phyloP scores from a whole-genome alignment of 2,888 invertebrate genomes.

The Tridacna crocea region DNA sequence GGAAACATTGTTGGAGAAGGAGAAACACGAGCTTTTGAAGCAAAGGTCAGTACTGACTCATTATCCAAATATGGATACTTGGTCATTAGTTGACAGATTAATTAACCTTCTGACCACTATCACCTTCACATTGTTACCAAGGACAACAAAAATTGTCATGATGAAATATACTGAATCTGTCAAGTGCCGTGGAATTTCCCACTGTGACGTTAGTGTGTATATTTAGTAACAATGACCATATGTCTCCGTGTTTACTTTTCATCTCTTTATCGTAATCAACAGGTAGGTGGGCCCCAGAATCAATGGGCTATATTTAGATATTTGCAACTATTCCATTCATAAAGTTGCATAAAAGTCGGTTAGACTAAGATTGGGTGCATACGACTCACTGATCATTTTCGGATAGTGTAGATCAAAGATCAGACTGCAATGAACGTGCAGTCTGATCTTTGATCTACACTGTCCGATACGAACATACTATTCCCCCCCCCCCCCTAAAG shows the following conservation, averaged over 20 bases:
- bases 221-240: background rate
- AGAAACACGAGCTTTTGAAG: background rate
- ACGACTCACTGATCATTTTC: too few species aligned
- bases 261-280: background rate
- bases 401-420: too few species aligned
- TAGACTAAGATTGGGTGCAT: too few species aligned
- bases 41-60: background rate
- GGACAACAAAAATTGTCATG: slow-evolving; percentile 16
- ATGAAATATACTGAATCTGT: slow-evolving; percentile 6
- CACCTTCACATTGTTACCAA: too few species aligned
- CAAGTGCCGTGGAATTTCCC: slow-evolving; percentile 18
- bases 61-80: too few species aligned
- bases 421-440: too few species aligned
- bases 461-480: too few species aligned
- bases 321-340: background rate
- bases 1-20: too few species aligned
- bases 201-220: background rate
- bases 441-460: too few species aligned
- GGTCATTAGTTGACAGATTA: too few species aligned
- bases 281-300: background rate
- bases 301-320: slow-evolving; percentile 14
- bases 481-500: too few species aligned
- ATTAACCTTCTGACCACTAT: too few species aligned
- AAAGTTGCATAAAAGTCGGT: background rate
- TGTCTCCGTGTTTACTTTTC: background rate